phyloP scores from a whole-genome alignment of 2,888 invertebrate species.

The Junonia oenone region DNA sequence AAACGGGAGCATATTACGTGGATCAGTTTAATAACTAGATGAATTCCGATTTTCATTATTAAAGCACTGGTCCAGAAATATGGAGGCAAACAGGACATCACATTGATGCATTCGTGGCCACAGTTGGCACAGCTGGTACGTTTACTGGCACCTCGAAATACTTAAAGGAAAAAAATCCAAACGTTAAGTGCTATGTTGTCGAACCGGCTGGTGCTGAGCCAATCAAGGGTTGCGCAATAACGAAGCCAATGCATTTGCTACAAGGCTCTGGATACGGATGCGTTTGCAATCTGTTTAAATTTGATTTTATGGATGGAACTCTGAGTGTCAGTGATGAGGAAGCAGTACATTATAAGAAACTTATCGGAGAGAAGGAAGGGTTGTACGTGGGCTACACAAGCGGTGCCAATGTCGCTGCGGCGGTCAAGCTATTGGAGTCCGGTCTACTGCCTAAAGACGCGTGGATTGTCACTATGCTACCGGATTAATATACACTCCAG shows the following conservation, averaged over 20 bases:
- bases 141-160: constrained; percentile 60
- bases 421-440: constrained; percentile 58
- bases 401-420: constrained; percentile 66
- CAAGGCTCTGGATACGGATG: constrained; percentile 70
- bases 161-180: constrained; percentile 59
- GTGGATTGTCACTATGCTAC: constrained; percentile 61
- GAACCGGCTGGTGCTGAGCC: constrained; percentile 65
- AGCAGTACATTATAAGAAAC: constrained; percentile 49
- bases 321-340: constrained; percentile 63
- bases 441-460: constrained; percentile 57
- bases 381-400: constrained; percentile 69
- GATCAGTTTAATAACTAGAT: constrained; percentile 61
- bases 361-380: constrained; percentile 65
- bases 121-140: constrained; percentile 66
- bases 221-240: constrained; percentile 58
- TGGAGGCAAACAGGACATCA: constrained; percentile 67
- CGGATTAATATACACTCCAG: constrained; percentile 65
- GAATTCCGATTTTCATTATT: constrained; percentile 57
- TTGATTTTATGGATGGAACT: constrained; percentile 60
- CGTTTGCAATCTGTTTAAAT: constrained; percentile 59
- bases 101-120: constrained; percentile 62
- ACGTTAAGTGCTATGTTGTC: constrained; percentile 54
- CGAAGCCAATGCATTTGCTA: constrained; percentile 64
- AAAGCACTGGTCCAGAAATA: constrained; percentile 67
- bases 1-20: constrained; percentile 60